Base-by-base conservation (phyloP, 2,888 invertebrate genomes). In the Ethmia dodecea region DNA sequence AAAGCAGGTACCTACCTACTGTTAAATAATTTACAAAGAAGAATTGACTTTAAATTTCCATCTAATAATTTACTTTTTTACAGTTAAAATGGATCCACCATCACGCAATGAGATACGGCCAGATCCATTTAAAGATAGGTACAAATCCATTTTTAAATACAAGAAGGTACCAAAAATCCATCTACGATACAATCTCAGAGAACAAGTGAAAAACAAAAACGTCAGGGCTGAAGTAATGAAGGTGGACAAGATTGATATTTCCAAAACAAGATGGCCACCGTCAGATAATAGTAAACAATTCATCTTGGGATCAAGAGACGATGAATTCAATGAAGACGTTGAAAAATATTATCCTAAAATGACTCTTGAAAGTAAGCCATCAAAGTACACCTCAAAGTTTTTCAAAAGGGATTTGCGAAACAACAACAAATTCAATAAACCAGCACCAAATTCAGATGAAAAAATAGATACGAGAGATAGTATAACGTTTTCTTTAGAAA, bases 221-320 rank as follows among this genome's bases (percentile, higher is more conserved):
- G n/a, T n/a, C n/a, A 78, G 69, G 38, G 50, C 66, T 15, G 66
- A 71, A 8, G 42, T 50, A 31, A 16, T 59, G 0, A 73, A 60
- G 47, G 38, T 43, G 24, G 69, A 73, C 25, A 55, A 49, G 8
- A 40, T 58, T 4, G 72, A 72, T 27, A 47, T 69, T 5, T 66
- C 69, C 0, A 73, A 66, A 38, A 67, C 71, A 25, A 68, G 73
- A 42, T 79, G 80, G 80, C 75, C 77, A 0, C n/a, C n/a, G n/a
- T n/a, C n/a, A 13, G 33, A 50, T 27, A 37, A 56, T 3, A 56
- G 41, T 14, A 50, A 47, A 31, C 22, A 35, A 9, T 34, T 31
- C 13, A 31, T 32, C 12, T n/a, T 42, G 8, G 44, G 47, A 18
- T 31, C 16, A 16, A 32, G 34, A 27, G 31, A 35, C 5, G 35